Base-by-base conservation (phyloP, 2,113 vertebrate genomes). In the Spermophilus dauricus region DNA sequence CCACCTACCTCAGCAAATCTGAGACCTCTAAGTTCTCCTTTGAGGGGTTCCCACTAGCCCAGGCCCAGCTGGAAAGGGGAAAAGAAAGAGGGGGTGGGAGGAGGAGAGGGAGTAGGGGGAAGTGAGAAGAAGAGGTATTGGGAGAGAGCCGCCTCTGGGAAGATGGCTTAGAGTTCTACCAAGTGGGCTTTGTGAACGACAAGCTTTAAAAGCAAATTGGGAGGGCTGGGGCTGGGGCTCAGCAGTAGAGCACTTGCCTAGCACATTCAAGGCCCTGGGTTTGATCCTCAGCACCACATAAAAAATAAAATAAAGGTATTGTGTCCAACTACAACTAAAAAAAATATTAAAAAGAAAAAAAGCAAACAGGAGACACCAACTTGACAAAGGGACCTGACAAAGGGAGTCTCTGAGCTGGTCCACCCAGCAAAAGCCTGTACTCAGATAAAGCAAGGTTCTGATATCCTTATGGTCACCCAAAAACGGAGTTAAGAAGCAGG, bases 31-130 rank as follows among this genome's bases (percentile, higher is more conserved):
- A 53, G 56, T 83, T 75, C 30, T 73, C 78, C 14, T 53, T 30
- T 51, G 8, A 83, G 53, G 28, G 45, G 32, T 77, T 94, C 58
- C n/a, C 16, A 18, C 58, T 58, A 53, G 34, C 67, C 73, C 34
- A 45, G 61, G 9, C 48, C 28, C 69, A 45, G 14, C 6, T 45
- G 45, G 42, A 67, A 80, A 39, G 34, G 53, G 34, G 63, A 67
- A 78, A n/a, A 67, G 9, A 13, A 26, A 17, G 11, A 6, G 4
- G 3, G 14, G 4, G 1, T 4, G 1, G 1, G 30, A 5, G 7
- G 4, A 14, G 17, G 5, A 18, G 1, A 32, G 8, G 13, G 2
- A 32, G 17, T 24, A 13, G 24, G 8, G 18, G 13, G 0, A 16
- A 83, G 45, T 1, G 6, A 20, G 51, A 10, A 4, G 4, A 10